A percentile compares a stretch with the other conserved stretches of the same genome.
phyloP scores from a whole-genome alignment of 1,140 invertebrate genomes.

The Brachystomella parvula region DNA sequence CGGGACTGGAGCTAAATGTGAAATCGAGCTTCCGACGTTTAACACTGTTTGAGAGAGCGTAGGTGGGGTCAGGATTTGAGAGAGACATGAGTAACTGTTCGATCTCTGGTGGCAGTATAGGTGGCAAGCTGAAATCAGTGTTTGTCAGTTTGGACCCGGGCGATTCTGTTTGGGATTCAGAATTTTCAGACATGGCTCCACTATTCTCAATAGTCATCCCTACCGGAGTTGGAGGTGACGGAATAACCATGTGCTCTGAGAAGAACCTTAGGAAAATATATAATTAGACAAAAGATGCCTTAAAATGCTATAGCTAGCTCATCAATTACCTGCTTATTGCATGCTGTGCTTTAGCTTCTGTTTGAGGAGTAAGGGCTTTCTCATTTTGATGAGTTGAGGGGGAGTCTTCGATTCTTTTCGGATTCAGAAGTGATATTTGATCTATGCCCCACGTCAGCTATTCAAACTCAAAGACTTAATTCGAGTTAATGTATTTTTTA shows the following conservation, averaged over 20 bases:
- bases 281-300: neutral
- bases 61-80: neutral
- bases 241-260: neutral
- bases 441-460: conserved; percentile 15
- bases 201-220: neutral
- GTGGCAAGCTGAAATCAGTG: neutral
- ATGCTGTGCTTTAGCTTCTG: conserved; percentile 17
- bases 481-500: neutral
- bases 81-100: neutral
- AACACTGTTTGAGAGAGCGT: neutral
- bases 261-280: conserved; percentile 10
- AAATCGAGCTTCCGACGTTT: neutral
- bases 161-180: no score
- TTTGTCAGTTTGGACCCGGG: neutral
- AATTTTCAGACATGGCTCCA: no score
- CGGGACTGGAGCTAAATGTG: no score
- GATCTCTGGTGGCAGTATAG: neutral
- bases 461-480: neutral
- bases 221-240: neutral
- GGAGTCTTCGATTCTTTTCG: conserved; percentile 22
- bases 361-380: neutral
- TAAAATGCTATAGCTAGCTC: neutral
- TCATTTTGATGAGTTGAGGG: conserved; percentile 26
- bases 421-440: conserved; percentile 21
- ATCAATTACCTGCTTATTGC: conserved; percentile 1